phyloP scores from a whole-genome alignment of 2,888 invertebrate species.

The Brenthis ino region DNA sequence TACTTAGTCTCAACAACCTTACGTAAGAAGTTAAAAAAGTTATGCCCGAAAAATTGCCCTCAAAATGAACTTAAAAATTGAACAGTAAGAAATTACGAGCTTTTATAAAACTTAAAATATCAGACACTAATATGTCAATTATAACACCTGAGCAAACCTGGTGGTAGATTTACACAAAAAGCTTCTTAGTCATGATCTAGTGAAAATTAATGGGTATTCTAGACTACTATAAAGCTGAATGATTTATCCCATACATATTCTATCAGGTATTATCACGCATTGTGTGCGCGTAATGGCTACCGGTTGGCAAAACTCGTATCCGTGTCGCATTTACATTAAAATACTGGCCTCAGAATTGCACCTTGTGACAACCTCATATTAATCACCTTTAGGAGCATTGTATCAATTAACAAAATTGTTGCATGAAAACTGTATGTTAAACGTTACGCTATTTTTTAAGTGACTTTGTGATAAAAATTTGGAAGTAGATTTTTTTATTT shows the following conservation, averaged over 20 bases:
- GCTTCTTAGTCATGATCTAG: neutral
- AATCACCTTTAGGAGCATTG: slow-evolving; percentile 5
- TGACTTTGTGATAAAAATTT: too few relatives aligned
- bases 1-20: too few relatives aligned
- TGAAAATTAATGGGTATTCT: slow-evolving; percentile 17
- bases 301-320: slow-evolving; percentile 53
- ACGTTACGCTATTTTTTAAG: too few relatives aligned
- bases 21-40: too few relatives aligned
- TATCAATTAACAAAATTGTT: neutral
- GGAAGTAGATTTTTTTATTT: too few relatives aligned
- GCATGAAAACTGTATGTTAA: too few relatives aligned
- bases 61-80: too few relatives aligned
- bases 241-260: slow-evolving; percentile 31
- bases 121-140: neutral
- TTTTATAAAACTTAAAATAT: too few relatives aligned
- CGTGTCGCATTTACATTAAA: slow-evolving; percentile 50
- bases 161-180: neutral
- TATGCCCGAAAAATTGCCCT: too few relatives aligned
- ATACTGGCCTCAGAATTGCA: slow-evolving; percentile 15
- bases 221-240: slow-evolving; percentile 9
- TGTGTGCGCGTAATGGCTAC: slow-evolving; percentile 54
- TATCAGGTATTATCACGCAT: slow-evolving; percentile 47
- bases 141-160: neutral
- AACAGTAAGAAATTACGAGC: too few relatives aligned
- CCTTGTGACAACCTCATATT: slow-evolving; percentile 14